A percentile compares a stretch with the other conserved stretches of the same genome.
phyloP scores from a whole-genome alignment of 2,113 vertebrate genomes.

The Junco hyemalis region DNA sequence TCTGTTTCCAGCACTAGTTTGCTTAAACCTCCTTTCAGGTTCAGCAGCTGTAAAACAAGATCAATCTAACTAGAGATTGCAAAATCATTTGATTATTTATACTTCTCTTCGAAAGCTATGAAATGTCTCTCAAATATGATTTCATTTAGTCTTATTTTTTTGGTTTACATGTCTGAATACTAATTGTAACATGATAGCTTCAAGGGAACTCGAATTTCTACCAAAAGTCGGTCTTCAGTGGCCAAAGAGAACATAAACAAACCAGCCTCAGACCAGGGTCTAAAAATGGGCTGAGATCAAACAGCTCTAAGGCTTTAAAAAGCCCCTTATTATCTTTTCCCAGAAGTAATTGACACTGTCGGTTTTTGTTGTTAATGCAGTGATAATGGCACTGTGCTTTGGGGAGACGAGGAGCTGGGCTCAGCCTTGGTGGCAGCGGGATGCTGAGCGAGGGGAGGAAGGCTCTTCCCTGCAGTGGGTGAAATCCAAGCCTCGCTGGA shows the following conservation, averaged over 20 bases:
- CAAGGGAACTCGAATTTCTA: conserved; percentile 58
- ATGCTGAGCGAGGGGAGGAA: not conserved
- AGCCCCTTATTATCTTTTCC: conserved; percentile 52
- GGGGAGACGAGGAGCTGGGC: not conserved
- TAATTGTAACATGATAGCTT: conserved; percentile 68
- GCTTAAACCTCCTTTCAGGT: conserved; percentile 52
- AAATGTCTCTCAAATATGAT: conserved; percentile 68
- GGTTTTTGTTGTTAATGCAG: not conserved
- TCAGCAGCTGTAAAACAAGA: conserved; percentile 45
- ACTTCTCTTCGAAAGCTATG: conserved; percentile 59
- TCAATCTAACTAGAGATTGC: conserved; percentile 2
- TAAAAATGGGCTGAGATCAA: conserved; percentile 62
- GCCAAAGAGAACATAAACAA: conserved; percentile 70
- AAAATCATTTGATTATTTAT: conserved; percentile 72
- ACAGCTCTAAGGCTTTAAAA: conserved; percentile 54
- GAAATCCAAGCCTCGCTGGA: not conserved
- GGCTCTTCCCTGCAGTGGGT: not conserved
- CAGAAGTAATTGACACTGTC: conserved; percentile 39
- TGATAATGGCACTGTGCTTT: conserved; percentile 25
- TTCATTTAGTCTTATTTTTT: conserved; percentile 67
- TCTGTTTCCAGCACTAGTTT: conserved; percentile 52
- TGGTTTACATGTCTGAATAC: conserved; percentile 72
- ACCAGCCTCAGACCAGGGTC: conserved; percentile 33
- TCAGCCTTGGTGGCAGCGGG: not conserved
- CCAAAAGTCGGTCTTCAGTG: conserved; percentile 54